A percentile compares a stretch with the other conserved stretches of the same genome.
Conservation (phyloP, 2,113 vertebrate species). For the Riparia riparia region DNA sequence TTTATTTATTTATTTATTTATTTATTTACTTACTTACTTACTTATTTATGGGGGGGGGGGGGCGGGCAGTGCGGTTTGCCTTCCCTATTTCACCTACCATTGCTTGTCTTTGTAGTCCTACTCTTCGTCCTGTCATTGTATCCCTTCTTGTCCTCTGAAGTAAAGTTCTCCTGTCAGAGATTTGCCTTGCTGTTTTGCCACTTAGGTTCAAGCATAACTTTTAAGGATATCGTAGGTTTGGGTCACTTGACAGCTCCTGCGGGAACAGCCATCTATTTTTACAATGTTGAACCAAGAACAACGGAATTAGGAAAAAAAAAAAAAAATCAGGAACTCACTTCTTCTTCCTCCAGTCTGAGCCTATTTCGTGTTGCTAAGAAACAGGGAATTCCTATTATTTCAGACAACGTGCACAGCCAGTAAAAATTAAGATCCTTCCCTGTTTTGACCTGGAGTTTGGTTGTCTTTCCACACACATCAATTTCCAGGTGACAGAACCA, state of each 20-base stretch:
- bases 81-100: not conserved
- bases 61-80: not conserved
- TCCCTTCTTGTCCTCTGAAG: not conserved
- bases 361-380: not conserved
- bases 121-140: not conserved
- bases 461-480: not conserved
- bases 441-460: not conserved
- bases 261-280: not conserved
- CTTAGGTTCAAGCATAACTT: not conserved
- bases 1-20: not conserved
- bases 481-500: not conserved
- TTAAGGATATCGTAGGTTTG: not conserved
- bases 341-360: not conserved
- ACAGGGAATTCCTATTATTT: not conserved
- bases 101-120: not conserved
- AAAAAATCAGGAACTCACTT: not conserved
- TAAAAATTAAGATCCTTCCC: not conserved
- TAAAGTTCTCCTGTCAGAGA: not conserved
- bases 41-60: too few relatives aligned
- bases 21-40: too few relatives aligned
- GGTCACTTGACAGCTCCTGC: not conserved
- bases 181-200: not conserved
- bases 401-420: not conserved
- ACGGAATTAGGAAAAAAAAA: not conserved
- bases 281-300: not conserved